Conservation (phyloP, 92 coral and sea anemone species). For the Actinernus sp. region DNA sequence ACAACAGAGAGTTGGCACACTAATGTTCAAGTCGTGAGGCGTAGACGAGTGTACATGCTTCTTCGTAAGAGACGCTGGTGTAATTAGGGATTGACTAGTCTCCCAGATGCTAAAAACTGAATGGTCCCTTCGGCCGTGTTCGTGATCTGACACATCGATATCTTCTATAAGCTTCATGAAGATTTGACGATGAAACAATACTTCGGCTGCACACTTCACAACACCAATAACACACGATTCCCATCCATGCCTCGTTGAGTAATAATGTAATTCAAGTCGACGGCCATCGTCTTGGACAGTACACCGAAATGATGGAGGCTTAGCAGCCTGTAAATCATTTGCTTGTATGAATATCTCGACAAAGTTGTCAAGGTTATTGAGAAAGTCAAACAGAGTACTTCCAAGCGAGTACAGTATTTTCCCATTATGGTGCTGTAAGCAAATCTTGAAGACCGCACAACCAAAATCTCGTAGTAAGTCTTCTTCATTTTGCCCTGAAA, state of each 20-base stretch:
- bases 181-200: constrained; percentile 28
- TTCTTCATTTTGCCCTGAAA: constrained; percentile 18
- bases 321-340: constrained; percentile 47
- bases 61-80: constrained; percentile 9
- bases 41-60: constrained; percentile 23
- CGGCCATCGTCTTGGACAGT: constrained; percentile 45
- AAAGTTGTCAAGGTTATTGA: constrained; percentile 82
- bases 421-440: constrained; percentile 56
- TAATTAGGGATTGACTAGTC: constrained; percentile 14
- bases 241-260: constrained; percentile 76
- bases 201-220: constrained; percentile 77
- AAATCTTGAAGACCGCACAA: constrained; percentile 58
- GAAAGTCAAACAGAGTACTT: constrained; percentile 77
- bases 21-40: constrained; percentile 65
- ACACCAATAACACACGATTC: constrained; percentile 74
- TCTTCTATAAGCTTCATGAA: constrained; percentile 6
- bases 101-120: constrained; percentile 46
- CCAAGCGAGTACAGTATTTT: constrained; percentile 74
- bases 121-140: constrained; percentile 43
- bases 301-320: constrained; percentile 78
- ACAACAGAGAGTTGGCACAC: constrained; percentile 68
- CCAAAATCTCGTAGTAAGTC: constrained; percentile 67
- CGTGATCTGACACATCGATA: neutral
- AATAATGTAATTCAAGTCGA: constrained; percentile 72
- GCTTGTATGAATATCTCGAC: constrained; percentile 65